These are phyloP conservation scores for Ips typographus DNA, from an alignment of 1,140 invertebrate genomes.

Conservation along the genomic window DNA sequence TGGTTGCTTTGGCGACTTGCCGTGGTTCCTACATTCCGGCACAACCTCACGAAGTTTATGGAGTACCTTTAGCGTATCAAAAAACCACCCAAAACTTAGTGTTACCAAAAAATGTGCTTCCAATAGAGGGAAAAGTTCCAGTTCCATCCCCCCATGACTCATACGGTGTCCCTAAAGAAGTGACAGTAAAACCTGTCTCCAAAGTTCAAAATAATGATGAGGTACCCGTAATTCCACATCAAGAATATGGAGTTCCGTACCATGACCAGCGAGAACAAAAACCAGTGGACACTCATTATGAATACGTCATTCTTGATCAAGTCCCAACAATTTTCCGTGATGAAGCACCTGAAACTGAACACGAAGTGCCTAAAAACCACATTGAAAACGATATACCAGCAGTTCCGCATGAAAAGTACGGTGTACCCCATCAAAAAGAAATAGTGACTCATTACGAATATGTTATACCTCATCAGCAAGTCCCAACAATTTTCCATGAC, in stretches of 20 bases:
- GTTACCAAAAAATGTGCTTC: constrained; percentile 8
- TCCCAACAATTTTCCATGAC: neutral
- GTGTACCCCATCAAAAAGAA: constrained; percentile 1
- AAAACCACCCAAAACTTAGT: neutral
- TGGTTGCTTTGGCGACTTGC: no score
- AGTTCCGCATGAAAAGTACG: constrained; percentile 15
- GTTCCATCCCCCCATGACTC: constrained; percentile 1
- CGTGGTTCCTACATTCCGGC: neutral
- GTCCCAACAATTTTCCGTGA: neutral
- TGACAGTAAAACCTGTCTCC: neutral
- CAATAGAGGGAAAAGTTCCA: neutral
- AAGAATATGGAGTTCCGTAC: constrained; percentile 19
- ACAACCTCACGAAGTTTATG: neutral
- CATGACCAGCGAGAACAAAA: neutral
- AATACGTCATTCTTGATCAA: constrained; percentile 12
- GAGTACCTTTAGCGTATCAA: constrained; percentile 14
- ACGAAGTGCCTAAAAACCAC: constrained; percentile 6
- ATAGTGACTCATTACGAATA: constrained; percentile 16
- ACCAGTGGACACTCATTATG: constrained; percentile 5
- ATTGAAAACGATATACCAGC: neutral
- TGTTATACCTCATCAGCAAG: constrained; percentile 6
- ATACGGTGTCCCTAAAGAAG: neutral
- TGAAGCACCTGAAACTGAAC: constrained; percentile 15
- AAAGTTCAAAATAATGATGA: constrained; percentile 1
- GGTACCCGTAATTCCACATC: neutral